Evolutionary conservation across 2,797 vertebrate genomes (phyloP).

Genomic region (Sebastiscus tertius): DNA sequence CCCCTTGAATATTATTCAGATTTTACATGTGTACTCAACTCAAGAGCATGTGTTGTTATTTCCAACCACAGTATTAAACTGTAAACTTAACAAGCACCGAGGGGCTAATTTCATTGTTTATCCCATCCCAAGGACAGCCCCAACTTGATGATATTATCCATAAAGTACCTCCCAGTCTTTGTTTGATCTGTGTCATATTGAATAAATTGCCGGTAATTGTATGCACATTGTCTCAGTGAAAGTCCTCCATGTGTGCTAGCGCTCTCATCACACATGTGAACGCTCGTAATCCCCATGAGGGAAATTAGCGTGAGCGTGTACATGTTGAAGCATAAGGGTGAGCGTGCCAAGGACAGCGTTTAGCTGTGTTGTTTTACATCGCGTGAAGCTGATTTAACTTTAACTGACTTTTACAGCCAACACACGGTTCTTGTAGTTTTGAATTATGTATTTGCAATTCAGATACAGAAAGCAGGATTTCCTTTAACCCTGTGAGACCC

Average conservation of each 20-base stretch:
- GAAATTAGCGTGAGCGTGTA: slow-evolving; percentile 36
- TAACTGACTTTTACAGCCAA: neutral
- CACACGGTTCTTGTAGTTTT: neutral
- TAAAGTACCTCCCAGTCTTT: slow-evolving; percentile 10
- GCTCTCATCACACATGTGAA: neutral
- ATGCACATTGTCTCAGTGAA: neutral
- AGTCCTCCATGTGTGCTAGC: neutral
- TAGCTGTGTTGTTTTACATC: slow-evolving; percentile 23
- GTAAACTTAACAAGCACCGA: slow-evolving; percentile 38
- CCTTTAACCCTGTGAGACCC: too few species aligned
- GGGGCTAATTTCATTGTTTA: slow-evolving; percentile 34
- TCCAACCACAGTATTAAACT: neutral
- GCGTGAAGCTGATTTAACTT: slow-evolving; percentile 10
- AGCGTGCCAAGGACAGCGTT: slow-evolving; percentile 41
- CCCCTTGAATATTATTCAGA: neutral
- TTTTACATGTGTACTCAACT: neutral
- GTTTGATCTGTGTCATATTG: slow-evolving; percentile 38
- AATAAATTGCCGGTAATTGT: slow-evolving; percentile 25
- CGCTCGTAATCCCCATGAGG: slow-evolving; percentile 41
- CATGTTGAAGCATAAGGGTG: slow-evolving; percentile 22
- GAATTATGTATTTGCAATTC: slow-evolving; percentile 48
- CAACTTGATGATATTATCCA: slow-evolving; percentile 29
- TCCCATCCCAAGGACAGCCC: slow-evolving; percentile 46
- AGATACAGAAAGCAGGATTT: slow-evolving; percentile 12
- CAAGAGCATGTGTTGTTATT: neutral